Percentiles rank a stretch among this genome's conserved stretches.
phyloP scores from a whole-genome alignment of 2,888 invertebrate genomes.

The Congeria kusceri region DNA sequence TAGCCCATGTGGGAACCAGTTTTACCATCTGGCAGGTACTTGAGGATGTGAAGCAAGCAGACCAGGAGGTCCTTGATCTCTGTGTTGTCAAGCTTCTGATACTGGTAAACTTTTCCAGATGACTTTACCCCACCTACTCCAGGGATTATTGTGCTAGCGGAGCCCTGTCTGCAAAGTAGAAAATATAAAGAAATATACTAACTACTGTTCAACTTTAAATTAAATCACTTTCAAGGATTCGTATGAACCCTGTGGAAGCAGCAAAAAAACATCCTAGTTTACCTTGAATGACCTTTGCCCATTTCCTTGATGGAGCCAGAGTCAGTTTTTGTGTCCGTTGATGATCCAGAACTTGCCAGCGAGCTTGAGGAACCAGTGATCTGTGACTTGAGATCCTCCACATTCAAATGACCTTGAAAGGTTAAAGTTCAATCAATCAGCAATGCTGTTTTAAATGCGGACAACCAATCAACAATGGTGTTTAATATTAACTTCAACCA shows the following conservation, averaged over 20 bases:
- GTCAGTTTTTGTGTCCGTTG: constrained; percentile 65
- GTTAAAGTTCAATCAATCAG: not conserved
- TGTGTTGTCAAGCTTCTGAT: constrained; percentile 90
- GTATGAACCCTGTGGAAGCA: too few species aligned
- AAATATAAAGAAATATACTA: not conserved
- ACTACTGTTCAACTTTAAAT: not conserved
- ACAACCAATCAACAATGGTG: too few species aligned
- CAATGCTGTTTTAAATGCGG: too few species aligned
- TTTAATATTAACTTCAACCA: too few species aligned
- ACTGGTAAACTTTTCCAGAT: constrained; percentile 84
- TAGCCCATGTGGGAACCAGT: too few species aligned
- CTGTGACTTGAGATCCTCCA: constrained; percentile 54
- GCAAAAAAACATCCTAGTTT: too few species aligned
- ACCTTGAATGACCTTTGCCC: not conserved
- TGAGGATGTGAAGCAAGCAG: constrained; percentile 95
- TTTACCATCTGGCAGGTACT: constrained; percentile 92
- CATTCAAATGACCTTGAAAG: constrained; percentile 53
- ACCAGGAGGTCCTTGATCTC: constrained; percentile 95
- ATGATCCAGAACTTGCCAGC: constrained; percentile 44
- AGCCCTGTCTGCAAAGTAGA: constrained; percentile 36
- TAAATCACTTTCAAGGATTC: not conserved
- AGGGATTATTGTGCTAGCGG: constrained; percentile 30
- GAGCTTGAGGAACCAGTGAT: constrained; percentile 47
- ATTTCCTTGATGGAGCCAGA: constrained; percentile 18
- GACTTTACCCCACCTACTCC: constrained; percentile 10